These are phyloP conservation scores for Penaeus indicus DNA, from an alignment of 1,140 invertebrate genomes.

Conservation along the genomic window DNA sequence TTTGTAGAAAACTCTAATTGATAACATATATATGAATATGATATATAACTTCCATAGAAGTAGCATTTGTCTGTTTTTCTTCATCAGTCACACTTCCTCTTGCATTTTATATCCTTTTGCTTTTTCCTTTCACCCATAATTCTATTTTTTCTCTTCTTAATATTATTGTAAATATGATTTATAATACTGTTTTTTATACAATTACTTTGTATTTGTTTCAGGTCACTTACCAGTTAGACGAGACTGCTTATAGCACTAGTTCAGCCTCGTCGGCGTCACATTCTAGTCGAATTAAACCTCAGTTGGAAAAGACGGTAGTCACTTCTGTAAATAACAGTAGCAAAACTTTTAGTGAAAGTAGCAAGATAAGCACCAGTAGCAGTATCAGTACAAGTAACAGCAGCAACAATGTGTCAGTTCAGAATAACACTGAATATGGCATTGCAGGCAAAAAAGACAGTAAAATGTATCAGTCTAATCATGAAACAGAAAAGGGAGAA, in stretches of 20 bases:
- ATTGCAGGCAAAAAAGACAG: background rate
- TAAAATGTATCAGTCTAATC: background rate
- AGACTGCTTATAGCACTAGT: constrained; percentile 51
- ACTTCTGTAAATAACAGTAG: constrained; percentile 25
- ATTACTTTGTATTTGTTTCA: constrained; percentile 26
- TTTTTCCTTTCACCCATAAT: too few species aligned
- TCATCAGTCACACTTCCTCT: too few species aligned
- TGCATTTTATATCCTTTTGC: too few species aligned
- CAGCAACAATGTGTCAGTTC: background rate
- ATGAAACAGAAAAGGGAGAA: background rate
- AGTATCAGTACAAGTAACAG: background rate
- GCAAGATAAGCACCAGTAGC: constrained; percentile 8
- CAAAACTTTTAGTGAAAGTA: background rate
- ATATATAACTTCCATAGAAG: background rate
- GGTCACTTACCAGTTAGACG: constrained; percentile 53
- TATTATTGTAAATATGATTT: too few species aligned
- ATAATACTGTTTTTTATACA: background rate
- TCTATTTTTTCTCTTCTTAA: too few species aligned
- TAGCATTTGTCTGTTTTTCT: background rate
- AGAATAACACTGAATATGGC: background rate
- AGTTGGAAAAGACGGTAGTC: constrained; percentile 37
- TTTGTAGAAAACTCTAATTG: background rate
- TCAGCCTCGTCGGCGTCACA: constrained; percentile 37
- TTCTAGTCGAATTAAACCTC: constrained; percentile 54
- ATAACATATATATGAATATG: background rate